Conservation (phyloP, 1,140 invertebrate genomes). For the Akabosia matsudoensis region DNA sequence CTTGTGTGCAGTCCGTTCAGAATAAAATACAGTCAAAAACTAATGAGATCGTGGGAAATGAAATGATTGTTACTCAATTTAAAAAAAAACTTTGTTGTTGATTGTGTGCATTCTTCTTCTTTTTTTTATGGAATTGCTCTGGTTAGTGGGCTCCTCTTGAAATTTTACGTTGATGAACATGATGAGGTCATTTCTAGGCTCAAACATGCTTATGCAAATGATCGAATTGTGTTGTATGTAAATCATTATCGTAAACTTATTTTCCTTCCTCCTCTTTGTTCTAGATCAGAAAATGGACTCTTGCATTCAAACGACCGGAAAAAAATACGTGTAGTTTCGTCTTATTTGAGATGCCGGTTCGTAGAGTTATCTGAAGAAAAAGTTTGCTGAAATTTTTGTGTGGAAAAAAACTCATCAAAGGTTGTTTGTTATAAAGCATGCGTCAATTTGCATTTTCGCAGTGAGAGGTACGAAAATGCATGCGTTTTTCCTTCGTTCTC, state of each 20-base stretch:
- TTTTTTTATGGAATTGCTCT: background rate
- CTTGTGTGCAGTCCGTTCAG: no score
- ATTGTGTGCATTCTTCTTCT: background rate
- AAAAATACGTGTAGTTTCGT: no score
- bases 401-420: background rate
- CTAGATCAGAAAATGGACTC: no score
- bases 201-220: background rate
- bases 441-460: background rate
- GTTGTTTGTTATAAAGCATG: background rate
- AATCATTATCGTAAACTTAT: no score
- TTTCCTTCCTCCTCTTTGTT: no score
- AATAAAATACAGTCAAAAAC: background rate
- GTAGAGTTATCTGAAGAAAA: no score
- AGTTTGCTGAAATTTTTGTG: background rate
- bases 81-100: background rate
- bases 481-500: background rate
- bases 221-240: background rate
- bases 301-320: no score
- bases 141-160: background rate
- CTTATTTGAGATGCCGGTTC: no score
- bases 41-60: conserved; percentile 24
- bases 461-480: background rate
- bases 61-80: background rate
- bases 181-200: background rate
- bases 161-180: background rate